Evolutionary conservation across 2,113 vertebrate genomes (phyloP).

Genomic region (Polypterus bichir): DNA sequence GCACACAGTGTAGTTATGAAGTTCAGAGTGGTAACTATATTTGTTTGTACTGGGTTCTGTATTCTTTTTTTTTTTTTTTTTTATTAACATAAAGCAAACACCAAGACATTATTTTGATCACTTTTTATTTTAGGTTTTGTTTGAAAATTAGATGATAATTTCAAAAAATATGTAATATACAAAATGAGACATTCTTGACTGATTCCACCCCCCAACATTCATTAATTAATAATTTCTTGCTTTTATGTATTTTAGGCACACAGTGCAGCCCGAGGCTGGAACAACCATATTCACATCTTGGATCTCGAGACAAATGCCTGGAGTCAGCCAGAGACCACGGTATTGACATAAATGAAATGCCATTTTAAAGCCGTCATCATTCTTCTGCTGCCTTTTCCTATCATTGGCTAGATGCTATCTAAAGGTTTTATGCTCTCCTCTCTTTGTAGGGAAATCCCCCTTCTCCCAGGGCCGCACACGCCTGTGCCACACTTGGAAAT

Average conservation of each 20-base stretch:
- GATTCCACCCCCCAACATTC: background rate
- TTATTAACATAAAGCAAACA: too few relatives aligned
- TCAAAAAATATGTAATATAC: too few relatives aligned
- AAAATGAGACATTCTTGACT: too few relatives aligned
- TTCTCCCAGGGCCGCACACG: slow-evolving; percentile 82
- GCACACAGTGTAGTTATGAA: too few relatives aligned
- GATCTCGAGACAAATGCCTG: slow-evolving; percentile 78
- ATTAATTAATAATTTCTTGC: background rate
- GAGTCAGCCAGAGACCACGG: slow-evolving; percentile 81
- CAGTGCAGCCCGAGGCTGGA: slow-evolving; percentile 81
- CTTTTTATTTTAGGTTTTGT: too few relatives aligned
- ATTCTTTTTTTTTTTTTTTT: too few relatives aligned
- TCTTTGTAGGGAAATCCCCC: slow-evolving; percentile 68
- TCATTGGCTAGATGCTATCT: background rate
- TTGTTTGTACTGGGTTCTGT: too few relatives aligned
- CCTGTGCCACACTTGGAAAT: slow-evolving; percentile 79
- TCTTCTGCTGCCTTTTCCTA: background rate
- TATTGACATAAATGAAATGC: slow-evolving; percentile 21
- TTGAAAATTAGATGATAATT: too few relatives aligned
- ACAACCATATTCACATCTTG: slow-evolving; percentile 85
- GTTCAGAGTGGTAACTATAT: too few relatives aligned
- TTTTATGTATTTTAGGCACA: slow-evolving; percentile 49
- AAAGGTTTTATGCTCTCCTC: background rate
- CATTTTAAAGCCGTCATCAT: background rate
- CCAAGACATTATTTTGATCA: too few relatives aligned